These are phyloP conservation scores for Caenorhabditis sp. DNA, from an alignment of 2,888 invertebrate species.

Conservation along the genomic window DNA sequence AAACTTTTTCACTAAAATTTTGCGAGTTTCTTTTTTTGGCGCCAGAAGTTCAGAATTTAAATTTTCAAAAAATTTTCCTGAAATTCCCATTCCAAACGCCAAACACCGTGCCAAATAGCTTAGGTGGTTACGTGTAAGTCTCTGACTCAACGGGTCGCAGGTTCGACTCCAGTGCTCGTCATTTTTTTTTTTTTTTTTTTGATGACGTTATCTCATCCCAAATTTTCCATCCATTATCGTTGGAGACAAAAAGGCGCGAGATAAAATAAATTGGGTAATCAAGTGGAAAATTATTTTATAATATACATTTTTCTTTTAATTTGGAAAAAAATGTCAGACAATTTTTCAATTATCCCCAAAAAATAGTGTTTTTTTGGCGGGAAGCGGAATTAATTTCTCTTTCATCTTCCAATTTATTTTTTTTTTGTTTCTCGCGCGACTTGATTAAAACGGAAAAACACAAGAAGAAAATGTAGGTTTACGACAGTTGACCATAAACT, in stretches of 20 bases:
- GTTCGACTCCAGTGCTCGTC: neutral
- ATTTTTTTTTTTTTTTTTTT: neutral
- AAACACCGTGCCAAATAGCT: too few species aligned
- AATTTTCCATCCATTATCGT: neutral
- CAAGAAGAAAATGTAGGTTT: neutral
- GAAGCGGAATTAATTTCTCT: too few species aligned
- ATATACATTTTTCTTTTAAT: neutral
- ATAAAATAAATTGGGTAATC: slow-evolving; percentile 1
- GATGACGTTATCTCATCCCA: neutral
- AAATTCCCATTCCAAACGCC: too few species aligned
- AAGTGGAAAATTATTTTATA: neutral
- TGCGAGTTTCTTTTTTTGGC: too few species aligned
- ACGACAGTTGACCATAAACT: slow-evolving; percentile 1
- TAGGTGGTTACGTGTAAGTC: too few species aligned
- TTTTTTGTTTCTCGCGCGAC: neutral
- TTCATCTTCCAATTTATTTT: too few species aligned
- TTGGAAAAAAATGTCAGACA: neutral
- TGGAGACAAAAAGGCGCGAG: neutral
- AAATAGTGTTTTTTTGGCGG: too few species aligned
- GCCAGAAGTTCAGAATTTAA: too few species aligned
- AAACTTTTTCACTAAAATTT: too few species aligned
- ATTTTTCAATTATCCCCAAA: neutral
- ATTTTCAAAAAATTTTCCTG: too few species aligned
- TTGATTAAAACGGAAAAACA: neutral
- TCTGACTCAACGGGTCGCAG: too few species aligned